A percentile compares a stretch with the other conserved stretches of the same genome.
These are phyloP conservation scores for Heteronetta atricapilla DNA, from an alignment of 2,113 vertebrate species.

Conservation along the genomic window DNA sequence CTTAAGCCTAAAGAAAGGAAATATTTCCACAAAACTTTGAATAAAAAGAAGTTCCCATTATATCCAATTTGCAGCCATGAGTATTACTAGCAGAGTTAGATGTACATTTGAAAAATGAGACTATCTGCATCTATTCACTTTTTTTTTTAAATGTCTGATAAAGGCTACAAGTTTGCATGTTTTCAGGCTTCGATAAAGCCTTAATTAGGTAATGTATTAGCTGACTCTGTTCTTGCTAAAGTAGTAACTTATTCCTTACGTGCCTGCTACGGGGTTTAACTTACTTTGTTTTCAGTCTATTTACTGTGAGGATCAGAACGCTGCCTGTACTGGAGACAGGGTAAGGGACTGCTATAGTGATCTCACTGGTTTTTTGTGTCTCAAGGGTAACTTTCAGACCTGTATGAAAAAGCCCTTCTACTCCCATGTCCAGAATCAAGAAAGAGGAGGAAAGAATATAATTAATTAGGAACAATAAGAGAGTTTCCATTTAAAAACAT, in stretches of 20 bases:
- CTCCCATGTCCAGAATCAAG: constrained; percentile 4
- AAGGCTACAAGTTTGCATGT: background rate
- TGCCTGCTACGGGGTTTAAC: background rate
- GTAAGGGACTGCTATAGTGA: background rate
- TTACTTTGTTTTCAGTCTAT: constrained; percentile 12
- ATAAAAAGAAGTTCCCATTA: background rate
- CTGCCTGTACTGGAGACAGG: background rate
- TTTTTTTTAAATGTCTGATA: background rate
- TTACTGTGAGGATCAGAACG: background rate
- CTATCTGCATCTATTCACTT: background rate
- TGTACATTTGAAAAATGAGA: background rate
- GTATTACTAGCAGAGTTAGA: background rate
- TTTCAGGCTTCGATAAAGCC: background rate
- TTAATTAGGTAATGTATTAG: background rate
- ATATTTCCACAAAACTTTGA: background rate
- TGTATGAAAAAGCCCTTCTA: constrained; percentile 1
- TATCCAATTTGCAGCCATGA: background rate
- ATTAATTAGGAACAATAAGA: constrained; percentile 55
- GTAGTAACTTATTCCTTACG: background rate
- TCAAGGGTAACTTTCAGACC: constrained; percentile 34
- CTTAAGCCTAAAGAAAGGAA: background rate
- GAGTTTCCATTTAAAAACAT: constrained; percentile 53
- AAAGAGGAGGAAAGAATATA: constrained; percentile 30
- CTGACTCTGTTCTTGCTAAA: background rate
- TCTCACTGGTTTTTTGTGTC: constrained; percentile 21